Evolutionary conservation across 2,888 invertebrate species (phyloP), one percentile per base, ranked within the genome.

Genomic region (Tetranychus piercei): DNA sequence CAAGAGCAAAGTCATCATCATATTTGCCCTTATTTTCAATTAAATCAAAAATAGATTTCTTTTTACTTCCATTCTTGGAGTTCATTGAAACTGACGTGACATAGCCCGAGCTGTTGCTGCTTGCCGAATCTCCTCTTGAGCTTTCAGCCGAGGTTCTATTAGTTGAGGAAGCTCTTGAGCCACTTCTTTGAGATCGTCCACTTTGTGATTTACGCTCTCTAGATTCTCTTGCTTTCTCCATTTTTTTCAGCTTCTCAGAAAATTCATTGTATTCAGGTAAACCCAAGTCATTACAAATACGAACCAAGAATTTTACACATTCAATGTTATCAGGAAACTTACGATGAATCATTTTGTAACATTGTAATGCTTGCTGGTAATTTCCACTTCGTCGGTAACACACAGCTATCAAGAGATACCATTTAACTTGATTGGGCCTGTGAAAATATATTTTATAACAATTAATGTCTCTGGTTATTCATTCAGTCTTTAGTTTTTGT

Each of bases 321-420:
- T 94, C 94, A 1, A 91, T 87, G 82, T 96, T 95, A 77, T 96
- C 94, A 0, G 97, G 97, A 82, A 97, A 97, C 78, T 88, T 87
- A 23, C 87, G 85, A 81, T 95, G 90, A 80, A 96, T 89, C 78
- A 88, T 87, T 83, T 91, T 90, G 83, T 93, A 94, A 0, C 90
- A 86, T 8, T 88, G 85, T 23, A 94, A 85, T 9, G 93, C 92
- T 80, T 89, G 88, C 79, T 90, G 90, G 81, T 91, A 91, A 80
- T 89, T 89, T 44, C 92, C 92, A 75, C 89, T 88, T 79, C 91
- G 86, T 67, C 92, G 85, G 80, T 91, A 88, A 81, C 92, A 92
- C 55, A 89, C 89, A 9, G 92, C 93, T 73, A 91, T 89, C 83
- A 92, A 88, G 81, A 94, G 84, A 81, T 89, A 88, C 88, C 93